Base-by-base conservation (phyloP, 30 jellyfish, hydroid and myxozoan species). In the Hydractinia symbiolongicarpus region DNA sequence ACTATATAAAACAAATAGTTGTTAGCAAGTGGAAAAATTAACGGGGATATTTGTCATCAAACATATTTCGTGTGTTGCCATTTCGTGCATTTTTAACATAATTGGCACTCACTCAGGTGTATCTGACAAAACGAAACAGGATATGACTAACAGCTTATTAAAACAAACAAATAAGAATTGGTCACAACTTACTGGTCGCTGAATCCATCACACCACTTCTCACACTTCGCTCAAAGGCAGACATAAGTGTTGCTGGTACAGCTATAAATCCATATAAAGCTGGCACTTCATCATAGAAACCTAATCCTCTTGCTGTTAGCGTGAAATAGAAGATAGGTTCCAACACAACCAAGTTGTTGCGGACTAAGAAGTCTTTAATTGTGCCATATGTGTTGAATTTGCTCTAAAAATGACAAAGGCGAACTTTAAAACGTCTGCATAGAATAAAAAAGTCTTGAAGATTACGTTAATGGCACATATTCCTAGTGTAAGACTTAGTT, bases 241-340 rank as follows among this genome's bases (percentile, higher is more conserved):
- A 7, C 81, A 71, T 71, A 8, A 49, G 61, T 49, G 9, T 71
- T 8, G 69, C 6, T n/a, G 81, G 57, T 15, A 21, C 61, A 40
- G 4, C 10, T 71, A 71, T 7, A 4, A 71, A 51, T 8, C 56
- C 81, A 7, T n/a, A 53, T 10, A 71, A 71, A 71, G 81, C 67
- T 9, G 81, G 81, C 40, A 71, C 53, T 7, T 71, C 81, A 71
- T 10, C 53, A 9, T 21, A 71, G n/a, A 21, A 7, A 17, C 81
- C 81, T 7, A 21, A 17, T 17, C 81, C 81, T 8, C 50, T 40
- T 15, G 50, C 14, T 8, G 81, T 71, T 21, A 21, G 53, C 40
- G 50, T 49, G 17, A 71, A 40, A 7, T 40, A 21, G 53, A 71
- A 71, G n/a, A 71, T 58, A 15, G 81, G 81, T 17, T 54, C 81